Conservation (phyloP, 1,140 invertebrate genomes). For the Colletes latitarsis region DNA sequence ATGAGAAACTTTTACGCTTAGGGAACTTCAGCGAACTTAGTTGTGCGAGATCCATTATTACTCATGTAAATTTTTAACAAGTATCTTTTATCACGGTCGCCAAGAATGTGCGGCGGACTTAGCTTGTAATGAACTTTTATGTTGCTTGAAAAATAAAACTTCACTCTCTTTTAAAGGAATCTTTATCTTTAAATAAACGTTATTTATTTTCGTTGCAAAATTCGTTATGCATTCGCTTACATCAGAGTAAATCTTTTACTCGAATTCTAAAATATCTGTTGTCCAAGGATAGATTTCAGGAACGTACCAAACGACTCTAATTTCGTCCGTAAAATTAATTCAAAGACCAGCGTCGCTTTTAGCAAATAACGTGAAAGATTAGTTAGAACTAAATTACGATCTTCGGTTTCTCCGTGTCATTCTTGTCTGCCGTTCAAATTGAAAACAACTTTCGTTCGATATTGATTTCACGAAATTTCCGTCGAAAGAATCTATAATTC, state of each 20-base stretch:
- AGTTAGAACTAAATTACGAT: no score
- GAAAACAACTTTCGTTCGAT: neutral
- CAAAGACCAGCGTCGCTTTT: no score
- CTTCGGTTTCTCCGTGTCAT: neutral
- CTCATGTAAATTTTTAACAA: constrained; percentile 36
- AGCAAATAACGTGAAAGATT: no score
- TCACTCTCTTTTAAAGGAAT: neutral
- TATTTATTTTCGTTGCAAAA: no score
- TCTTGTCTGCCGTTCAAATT: neutral
- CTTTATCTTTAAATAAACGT: neutral
- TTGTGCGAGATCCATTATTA: constrained; percentile 25
- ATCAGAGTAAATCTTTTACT: no score
- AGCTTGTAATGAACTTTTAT: constrained; percentile 27
- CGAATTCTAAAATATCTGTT: no score
- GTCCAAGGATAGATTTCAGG: no score
- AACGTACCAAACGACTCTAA: no score
- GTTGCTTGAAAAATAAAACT: neutral
- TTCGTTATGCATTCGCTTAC: no score
- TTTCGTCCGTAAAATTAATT: no score
- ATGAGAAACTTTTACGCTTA: neutral
- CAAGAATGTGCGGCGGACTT: constrained; percentile 3
- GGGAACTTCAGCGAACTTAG: neutral
- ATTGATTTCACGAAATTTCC: neutral
- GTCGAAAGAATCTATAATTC: neutral
- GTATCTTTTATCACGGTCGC: constrained; percentile 1